Conservation (phyloP, 92 coral and sea anemone genomes). For the Blastomussa wellsi region DNA sequence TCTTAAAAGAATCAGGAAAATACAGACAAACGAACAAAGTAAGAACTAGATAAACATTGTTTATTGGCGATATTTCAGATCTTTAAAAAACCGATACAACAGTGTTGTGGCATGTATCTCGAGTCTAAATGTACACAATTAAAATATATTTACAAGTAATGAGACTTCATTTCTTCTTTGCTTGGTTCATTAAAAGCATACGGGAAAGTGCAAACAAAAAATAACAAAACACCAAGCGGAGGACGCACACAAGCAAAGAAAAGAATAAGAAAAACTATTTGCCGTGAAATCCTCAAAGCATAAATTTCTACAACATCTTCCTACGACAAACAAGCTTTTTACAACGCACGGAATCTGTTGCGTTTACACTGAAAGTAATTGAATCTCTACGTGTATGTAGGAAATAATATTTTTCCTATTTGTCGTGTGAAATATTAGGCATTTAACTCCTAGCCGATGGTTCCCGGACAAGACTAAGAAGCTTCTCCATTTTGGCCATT, state of each 20-base stretch:
- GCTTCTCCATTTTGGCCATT: slow-evolving; percentile 94
- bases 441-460: slow-evolving; percentile 79
- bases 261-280: background rate
- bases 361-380: background rate
- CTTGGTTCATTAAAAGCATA: background rate
- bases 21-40: background rate
- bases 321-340: slow-evolving; percentile 8
- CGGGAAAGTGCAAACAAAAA: background rate
- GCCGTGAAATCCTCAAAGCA: background rate
- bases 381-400: background rate
- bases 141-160: slow-evolving; percentile 29
- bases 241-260: too few species aligned
- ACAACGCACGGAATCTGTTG: slow-evolving; percentile 9
- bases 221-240: background rate
- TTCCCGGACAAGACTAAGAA: slow-evolving; percentile 92
- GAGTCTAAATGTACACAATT: slow-evolving; percentile 11
- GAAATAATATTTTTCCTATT: background rate
- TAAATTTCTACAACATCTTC: background rate
- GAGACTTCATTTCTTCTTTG: background rate
- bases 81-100: background rate
- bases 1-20: background rate
- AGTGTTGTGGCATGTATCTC: too few species aligned
- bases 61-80: background rate
- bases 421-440: background rate
- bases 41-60: background rate